A percentile compares a stretch with the other conserved stretches of the same genome.
These are phyloP conservation scores for Ciconia maguari DNA, from an alignment of 2,113 vertebrate genomes.

Conservation along the genomic window DNA sequence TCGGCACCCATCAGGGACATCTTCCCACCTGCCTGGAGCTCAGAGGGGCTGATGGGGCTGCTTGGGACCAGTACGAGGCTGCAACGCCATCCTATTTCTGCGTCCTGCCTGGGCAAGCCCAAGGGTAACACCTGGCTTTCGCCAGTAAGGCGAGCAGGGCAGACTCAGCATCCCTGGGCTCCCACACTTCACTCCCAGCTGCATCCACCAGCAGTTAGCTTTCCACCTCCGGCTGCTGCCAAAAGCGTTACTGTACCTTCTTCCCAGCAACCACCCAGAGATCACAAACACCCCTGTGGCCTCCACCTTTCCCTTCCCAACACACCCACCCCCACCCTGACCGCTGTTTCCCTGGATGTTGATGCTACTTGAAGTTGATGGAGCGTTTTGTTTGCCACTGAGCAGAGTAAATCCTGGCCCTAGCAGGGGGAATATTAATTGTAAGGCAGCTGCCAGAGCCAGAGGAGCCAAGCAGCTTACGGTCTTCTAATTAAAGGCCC, in stretches of 20 bases:
- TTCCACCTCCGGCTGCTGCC: background rate
- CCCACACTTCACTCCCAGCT: background rate
- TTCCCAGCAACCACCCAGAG: background rate
- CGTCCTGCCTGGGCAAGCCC: background rate
- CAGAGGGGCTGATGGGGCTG: background rate
- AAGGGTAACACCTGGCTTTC: background rate
- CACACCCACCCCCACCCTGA: background rate
- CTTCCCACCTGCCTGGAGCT: background rate
- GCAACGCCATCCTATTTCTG: background rate
- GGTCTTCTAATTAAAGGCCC: conserved; percentile 39
- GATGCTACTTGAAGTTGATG: conserved; percentile 24
- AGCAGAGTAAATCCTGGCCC: background rate
- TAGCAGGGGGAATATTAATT: conserved; percentile 54
- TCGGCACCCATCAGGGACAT: background rate
- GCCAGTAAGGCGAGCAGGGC: background rate
- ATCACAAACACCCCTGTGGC: background rate
- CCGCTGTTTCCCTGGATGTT: background rate
- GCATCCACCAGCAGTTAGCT: background rate
- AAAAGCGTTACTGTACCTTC: background rate
- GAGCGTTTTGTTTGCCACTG: conserved; percentile 10
- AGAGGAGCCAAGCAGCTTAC: conserved; percentile 45
- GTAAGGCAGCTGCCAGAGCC: conserved; percentile 32
- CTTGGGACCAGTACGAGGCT: background rate
- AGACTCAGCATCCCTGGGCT: background rate
- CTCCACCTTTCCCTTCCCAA: background rate